Evolutionary conservation across 2,113 vertebrate genomes (phyloP).

Genomic region (Salvelinus fontinalis): DNA sequence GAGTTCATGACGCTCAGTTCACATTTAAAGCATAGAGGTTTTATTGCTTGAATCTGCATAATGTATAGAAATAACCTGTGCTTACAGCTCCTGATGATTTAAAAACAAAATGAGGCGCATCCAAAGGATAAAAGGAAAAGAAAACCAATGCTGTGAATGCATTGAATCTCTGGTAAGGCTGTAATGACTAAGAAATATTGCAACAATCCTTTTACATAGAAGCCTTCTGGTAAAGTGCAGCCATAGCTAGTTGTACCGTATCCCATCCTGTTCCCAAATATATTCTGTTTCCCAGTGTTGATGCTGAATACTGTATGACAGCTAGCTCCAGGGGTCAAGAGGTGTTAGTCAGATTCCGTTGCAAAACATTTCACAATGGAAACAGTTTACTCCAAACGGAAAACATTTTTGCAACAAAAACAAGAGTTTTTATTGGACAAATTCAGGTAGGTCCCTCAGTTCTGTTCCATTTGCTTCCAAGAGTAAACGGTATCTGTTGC

Average conservation of each 20-base stretch:
- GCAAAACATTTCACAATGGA: no score
- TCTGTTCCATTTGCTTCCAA: no score
- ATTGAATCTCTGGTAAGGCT: slow-evolving; percentile 76
- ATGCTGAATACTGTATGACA: no score
- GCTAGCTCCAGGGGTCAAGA: no score
- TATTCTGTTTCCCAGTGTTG: slow-evolving; percentile 31
- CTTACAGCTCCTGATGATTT: slow-evolving; percentile 64
- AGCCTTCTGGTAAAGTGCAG: slow-evolving; percentile 91
- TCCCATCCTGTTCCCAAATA: slow-evolving; percentile 11
- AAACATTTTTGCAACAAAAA: no score
- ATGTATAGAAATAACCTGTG: slow-evolving; percentile 65
- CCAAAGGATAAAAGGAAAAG: slow-evolving; percentile 31
- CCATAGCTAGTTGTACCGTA: slow-evolving; percentile 69
- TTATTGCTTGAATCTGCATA: slow-evolving; percentile 84
- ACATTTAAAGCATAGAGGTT: slow-evolving; percentile 65
- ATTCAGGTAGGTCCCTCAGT: no score
- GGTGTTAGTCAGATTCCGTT: no score
- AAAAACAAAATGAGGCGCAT: slow-evolving; percentile 52
- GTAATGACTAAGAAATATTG: slow-evolving; percentile 83
- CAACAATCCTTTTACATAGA: slow-evolving; percentile 81
- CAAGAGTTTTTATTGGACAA: no score
- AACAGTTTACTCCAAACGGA: no score
- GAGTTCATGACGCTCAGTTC: slow-evolving; percentile 67
- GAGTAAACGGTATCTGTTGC: no score
- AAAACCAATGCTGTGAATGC: slow-evolving; percentile 40